Evolutionary conservation across 2,888 invertebrate species (phyloP).

Genomic region (Tenthredo mesomela): DNA sequence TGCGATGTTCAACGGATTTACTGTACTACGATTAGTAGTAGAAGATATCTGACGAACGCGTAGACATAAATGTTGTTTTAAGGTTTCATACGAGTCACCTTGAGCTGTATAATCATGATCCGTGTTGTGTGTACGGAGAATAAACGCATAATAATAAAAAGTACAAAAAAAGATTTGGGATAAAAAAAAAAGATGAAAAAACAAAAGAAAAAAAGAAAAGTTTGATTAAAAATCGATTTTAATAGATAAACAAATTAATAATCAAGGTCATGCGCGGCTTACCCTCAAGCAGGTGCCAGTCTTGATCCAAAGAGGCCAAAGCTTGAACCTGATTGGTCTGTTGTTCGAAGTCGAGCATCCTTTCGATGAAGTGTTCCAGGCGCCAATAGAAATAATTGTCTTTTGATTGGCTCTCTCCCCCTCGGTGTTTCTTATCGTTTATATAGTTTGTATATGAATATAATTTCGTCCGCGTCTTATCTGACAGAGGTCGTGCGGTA

Average conservation of each 20-base stretch:
- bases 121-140: neutral
- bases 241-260: constrained; percentile 38
- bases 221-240: neutral
- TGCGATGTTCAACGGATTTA: neutral
- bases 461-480: constrained; percentile 30
- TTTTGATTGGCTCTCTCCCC: constrained; percentile 40
- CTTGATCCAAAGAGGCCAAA: constrained; percentile 68
- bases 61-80: constrained; percentile 1
- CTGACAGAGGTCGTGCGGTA: constrained; percentile 14
- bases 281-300: constrained; percentile 73
- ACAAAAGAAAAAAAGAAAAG: neutral
- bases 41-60: constrained; percentile 1
- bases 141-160: neutral
- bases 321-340: constrained; percentile 71
- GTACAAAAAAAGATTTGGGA: neutral
- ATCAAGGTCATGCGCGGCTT: constrained; percentile 66
- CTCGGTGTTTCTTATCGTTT: constrained; percentile 17
- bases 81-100: constrained; percentile 34
- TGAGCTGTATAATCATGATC: neutral
- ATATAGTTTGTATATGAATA: constrained; percentile 19
- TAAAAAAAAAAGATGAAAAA: neutral
- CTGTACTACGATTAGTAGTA: neutral
- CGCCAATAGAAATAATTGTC: constrained; percentile 38
- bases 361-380: constrained; percentile 47
- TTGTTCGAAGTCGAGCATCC: constrained; percentile 73